Conservation (phyloP, 1,140 invertebrate species). For the Trinorchestia longiramus region DNA sequence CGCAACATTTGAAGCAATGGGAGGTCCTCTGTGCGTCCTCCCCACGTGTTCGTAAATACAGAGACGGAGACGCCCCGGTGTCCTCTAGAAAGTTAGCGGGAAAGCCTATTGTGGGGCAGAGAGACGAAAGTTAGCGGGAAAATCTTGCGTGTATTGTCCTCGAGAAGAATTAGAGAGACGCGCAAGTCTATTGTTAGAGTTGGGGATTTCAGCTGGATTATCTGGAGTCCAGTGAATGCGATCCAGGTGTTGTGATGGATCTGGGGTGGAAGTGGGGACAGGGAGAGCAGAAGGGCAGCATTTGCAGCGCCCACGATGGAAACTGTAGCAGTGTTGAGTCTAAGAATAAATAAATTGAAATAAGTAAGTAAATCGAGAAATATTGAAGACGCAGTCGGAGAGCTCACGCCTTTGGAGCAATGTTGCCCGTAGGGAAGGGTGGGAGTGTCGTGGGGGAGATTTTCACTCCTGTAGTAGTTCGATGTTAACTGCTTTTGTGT, state of each 20-base stretch:
- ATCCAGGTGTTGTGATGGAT: neutral
- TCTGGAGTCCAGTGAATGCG: neutral
- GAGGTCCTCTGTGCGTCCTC: neutral
- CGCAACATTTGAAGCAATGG: too few species aligned
- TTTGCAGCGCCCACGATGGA: neutral
- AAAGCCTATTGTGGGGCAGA: neutral
- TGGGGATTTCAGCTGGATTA: neutral
- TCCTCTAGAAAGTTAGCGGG: neutral
- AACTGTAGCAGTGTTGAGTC: neutral
- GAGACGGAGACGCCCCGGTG: neutral
- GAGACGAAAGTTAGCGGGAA: neutral
- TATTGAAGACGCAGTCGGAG: too few species aligned
- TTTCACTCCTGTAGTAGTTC: too few species aligned
- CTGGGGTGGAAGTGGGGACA: neutral
- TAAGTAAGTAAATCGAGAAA: too few species aligned
- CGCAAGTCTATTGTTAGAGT: neutral
- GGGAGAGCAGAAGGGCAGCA: neutral
- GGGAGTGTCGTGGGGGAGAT: too few species aligned
- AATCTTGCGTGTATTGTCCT: neutral
- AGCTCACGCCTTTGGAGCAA: too few species aligned
- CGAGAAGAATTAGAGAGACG: neutral
- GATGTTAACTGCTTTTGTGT: too few species aligned
- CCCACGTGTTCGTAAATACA: neutral
- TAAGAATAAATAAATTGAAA: too few species aligned
- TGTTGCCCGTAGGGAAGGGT: too few species aligned